These are phyloP conservation scores for Monomorium pharaonis DNA, from an alignment of 1,140 invertebrate genomes.

Conservation along the genomic window DNA sequence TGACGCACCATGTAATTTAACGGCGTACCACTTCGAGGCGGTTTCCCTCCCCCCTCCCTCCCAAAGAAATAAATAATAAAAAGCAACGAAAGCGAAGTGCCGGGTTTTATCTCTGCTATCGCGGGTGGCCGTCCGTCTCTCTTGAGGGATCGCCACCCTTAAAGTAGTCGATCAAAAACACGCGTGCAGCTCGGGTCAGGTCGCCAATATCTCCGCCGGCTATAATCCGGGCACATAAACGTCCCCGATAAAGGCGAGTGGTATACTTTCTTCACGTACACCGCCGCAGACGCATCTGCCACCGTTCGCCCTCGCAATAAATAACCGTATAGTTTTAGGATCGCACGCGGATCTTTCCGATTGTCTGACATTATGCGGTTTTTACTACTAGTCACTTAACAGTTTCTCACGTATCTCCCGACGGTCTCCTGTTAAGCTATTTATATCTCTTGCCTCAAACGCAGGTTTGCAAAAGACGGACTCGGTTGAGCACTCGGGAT, in stretches of 20 bases:
- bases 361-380: slow-evolving; percentile 56
- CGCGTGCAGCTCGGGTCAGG: slow-evolving; percentile 25
- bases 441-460: background rate
- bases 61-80: background rate
- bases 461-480: background rate
- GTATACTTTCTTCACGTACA: background rate
- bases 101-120: slow-evolving; percentile 19
- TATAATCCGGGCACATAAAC: slow-evolving; percentile 63
- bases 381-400: slow-evolving; percentile 65
- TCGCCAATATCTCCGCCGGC: slow-evolving; percentile 59
- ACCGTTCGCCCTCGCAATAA: slow-evolving; percentile 40
- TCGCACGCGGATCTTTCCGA: slow-evolving; percentile 55
- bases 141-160: background rate
- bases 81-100: background rate
- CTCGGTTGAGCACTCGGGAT: background rate
- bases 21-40: background rate
- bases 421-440: background rate
- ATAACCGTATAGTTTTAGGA: slow-evolving; percentile 64
- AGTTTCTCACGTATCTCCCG: background rate
- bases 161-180: slow-evolving; percentile 37
- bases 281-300: background rate
- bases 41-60: too few relatives aligned
- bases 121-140: background rate
- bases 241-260: slow-evolving; percentile 36
- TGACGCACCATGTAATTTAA: slow-evolving; percentile 27